Evolutionary conservation across 2,797 vertebrate genomes (phyloP).

Genomic region (Propithecus perrieri): DNA sequence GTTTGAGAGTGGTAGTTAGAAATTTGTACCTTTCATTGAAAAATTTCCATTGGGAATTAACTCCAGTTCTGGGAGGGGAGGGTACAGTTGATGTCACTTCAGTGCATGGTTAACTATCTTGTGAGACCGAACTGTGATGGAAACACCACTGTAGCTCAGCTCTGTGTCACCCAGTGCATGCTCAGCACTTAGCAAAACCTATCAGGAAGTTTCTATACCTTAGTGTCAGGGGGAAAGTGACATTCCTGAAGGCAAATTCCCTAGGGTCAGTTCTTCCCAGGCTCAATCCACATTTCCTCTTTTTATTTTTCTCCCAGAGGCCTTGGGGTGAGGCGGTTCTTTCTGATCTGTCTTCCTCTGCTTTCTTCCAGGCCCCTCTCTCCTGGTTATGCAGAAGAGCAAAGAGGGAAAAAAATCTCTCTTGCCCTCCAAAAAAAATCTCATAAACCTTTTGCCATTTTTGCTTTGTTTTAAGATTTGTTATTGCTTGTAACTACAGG

Average conservation of each 20-base stretch:
- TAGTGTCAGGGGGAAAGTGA: background rate
- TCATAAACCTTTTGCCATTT: background rate
- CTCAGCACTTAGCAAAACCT: background rate
- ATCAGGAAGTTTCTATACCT: background rate
- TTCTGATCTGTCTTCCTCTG: background rate
- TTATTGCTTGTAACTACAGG: background rate
- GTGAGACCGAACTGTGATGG: background rate
- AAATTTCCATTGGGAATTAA: background rate
- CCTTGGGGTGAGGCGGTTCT: background rate
- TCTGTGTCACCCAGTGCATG: background rate
- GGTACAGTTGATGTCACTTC: background rate
- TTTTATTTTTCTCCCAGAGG: background rate
- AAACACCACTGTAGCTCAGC: background rate
- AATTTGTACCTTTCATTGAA: background rate
- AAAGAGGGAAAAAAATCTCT: background rate
- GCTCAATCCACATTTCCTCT: background rate
- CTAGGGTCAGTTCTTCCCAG: background rate
- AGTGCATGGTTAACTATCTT: background rate
- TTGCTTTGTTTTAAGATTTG: conserved; percentile 31
- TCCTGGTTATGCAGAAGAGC: background rate
- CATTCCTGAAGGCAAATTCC: background rate
- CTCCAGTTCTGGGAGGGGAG: background rate
- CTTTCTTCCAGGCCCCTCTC: background rate
- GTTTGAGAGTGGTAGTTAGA: background rate
- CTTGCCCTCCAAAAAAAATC: background rate